A percentile compares a stretch with the other conserved stretches of the same genome.
Evolutionary conservation across 2,113 vertebrate species (phyloP).

Genomic region (Anarrhichthys ocellatus): DNA sequence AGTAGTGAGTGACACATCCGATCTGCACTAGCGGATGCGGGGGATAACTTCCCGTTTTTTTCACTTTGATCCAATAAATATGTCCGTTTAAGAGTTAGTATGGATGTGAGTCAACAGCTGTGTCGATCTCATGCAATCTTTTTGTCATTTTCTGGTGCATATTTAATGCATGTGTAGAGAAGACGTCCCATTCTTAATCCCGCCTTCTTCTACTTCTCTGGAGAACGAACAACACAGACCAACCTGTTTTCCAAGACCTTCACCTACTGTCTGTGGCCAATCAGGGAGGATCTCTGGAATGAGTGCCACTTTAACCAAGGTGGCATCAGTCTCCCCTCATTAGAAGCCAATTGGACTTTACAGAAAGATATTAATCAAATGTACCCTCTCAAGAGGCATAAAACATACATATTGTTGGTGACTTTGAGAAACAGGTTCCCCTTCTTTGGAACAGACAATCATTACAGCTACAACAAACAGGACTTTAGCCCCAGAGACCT

Average conservation of each 20-base stretch:
- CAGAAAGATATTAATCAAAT: neutral
- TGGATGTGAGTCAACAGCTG: neutral
- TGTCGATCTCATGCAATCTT: neutral
- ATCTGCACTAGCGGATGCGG: neutral
- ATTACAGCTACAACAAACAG: neutral
- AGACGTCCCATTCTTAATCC: neutral
- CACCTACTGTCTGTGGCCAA: too few species aligned
- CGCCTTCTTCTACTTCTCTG: neutral
- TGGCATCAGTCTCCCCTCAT: neutral
- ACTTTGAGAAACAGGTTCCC: too few species aligned
- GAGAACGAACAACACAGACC: too few species aligned
- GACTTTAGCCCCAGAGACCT: neutral
- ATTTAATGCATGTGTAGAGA: neutral
- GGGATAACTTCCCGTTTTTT: neutral
- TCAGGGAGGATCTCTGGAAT: too few species aligned
- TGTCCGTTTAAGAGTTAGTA: too few species aligned
- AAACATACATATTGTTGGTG: too few species aligned
- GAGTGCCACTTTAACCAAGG: neutral
- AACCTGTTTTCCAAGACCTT: too few species aligned
- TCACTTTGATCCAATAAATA: neutral
- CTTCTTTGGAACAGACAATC: too few species aligned
- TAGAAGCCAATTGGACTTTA: too few species aligned
- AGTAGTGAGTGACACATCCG: neutral
- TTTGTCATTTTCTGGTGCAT: neutral
- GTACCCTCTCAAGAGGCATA: neutral